Evolutionary conservation across 2,797 vertebrate genomes (phyloP).

Genomic region (Phoebastria nigripes): DNA sequence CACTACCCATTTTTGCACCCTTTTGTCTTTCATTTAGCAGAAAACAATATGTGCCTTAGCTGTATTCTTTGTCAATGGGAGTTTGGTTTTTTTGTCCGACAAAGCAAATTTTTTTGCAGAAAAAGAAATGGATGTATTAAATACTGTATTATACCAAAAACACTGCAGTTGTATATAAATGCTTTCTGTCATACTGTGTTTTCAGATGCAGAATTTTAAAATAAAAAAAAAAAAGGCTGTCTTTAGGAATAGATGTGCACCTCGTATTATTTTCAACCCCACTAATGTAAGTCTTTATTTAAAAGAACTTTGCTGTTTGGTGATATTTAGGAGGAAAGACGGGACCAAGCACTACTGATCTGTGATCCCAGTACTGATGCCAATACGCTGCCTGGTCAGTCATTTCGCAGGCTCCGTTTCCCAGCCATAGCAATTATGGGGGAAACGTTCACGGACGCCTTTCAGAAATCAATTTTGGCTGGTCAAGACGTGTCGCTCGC

Average conservation of each 20-base stretch:
- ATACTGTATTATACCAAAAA: constrained; percentile 84
- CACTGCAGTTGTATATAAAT: constrained; percentile 89
- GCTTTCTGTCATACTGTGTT: constrained; percentile 88
- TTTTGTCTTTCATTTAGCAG: constrained; percentile 75
- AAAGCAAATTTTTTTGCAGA: constrained; percentile 78
- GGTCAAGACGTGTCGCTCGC: rapidly evolving
- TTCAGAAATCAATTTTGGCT: background rate
- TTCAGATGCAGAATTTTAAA: constrained; percentile 82
- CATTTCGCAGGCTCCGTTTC: background rate
- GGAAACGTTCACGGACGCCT: rapidly evolving
- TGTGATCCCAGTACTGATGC: background rate
- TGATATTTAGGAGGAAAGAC: background rate
- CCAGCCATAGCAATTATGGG: rapidly evolving
- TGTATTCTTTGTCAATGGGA: constrained; percentile 82
- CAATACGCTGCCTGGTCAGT: rapidly evolving
- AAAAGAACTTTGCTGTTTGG: background rate
- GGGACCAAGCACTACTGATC: rapidly evolving
- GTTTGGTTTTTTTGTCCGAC: constrained; percentile 81
- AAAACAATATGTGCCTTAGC: constrained; percentile 96
- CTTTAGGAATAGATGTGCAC: constrained; percentile 29
- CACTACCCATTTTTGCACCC: constrained; percentile 86
- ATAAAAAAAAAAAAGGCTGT: constrained; percentile 68
- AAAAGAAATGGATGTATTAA: constrained; percentile 79
- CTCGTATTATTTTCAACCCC: background rate
- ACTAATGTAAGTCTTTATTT: background rate